Evolutionary conservation across 2,797 vertebrate species (phyloP).

Genomic region (Molothrus ater): DNA sequence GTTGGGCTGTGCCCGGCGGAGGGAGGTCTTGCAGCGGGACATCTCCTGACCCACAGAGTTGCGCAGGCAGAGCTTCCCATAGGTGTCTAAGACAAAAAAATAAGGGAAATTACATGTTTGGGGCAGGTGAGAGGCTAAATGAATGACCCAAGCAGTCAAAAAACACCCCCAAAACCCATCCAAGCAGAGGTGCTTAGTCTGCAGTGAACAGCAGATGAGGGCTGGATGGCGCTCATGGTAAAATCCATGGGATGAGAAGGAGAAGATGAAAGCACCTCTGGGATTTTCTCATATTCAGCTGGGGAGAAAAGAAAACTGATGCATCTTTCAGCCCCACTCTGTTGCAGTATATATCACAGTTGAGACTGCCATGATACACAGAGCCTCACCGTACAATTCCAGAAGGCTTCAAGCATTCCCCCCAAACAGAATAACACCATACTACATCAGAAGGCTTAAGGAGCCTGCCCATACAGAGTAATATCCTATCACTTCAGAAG

Average conservation of each 20-base stretch:
- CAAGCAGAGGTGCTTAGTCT: not conserved
- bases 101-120: not conserved
- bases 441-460: not conserved
- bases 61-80: conserved; percentile 90
- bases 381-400: not conserved
- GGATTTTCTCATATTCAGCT: not conserved
- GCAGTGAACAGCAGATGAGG: not conserved
- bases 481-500: not conserved
- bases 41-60: conserved; percentile 94
- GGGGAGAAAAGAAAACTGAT: not conserved
- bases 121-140: not conserved
- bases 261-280: not conserved
- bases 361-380: not conserved
- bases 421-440: not conserved
- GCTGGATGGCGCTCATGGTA: not conserved
- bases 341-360: not conserved
- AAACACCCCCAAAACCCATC: fast-evolving
- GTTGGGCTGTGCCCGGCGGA: conserved; percentile 92
- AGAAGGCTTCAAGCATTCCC: not conserved
- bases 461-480: not conserved
- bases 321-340: not conserved
- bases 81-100: conserved; percentile 83
- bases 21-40: conserved; percentile 92
- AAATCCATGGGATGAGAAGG: not conserved
- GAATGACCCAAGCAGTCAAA: not conserved